Evolutionary conservation across 2,888 invertebrate genomes (phyloP).

Genomic region (Petrophora chlorosata): DNA sequence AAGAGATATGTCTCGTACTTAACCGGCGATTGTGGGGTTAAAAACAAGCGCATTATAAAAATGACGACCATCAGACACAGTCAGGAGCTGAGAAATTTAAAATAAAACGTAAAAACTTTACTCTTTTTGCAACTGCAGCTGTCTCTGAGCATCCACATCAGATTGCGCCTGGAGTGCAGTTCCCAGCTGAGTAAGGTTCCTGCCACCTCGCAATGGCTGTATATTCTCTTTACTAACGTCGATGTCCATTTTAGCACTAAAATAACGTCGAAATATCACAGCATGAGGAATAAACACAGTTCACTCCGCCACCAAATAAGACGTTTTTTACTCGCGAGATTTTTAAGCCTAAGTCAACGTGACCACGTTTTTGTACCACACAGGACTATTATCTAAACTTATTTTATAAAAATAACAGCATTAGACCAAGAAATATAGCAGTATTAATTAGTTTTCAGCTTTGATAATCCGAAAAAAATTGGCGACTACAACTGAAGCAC

Average conservation of each 20-base stretch:
- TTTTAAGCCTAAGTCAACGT: conserved; percentile 37
- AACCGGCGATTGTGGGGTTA: neutral
- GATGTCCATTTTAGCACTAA: conserved; percentile 86
- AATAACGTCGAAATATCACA: conserved; percentile 65
- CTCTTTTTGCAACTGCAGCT: conserved; percentile 88
- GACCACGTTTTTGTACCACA: conserved; percentile 37
- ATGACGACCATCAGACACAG: neutral
- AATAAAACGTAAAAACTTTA: conserved; percentile 65
- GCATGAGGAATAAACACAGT: conserved; percentile 74
- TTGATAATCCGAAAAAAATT: conserved; percentile 69
- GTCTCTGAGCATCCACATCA: conserved; percentile 87
- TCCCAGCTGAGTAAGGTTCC: conserved; percentile 90
- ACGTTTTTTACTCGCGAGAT: conserved; percentile 53
- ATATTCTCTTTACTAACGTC: conserved; percentile 96
- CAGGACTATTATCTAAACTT: conserved; percentile 36
- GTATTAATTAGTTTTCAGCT: conserved; percentile 51
- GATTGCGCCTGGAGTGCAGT: conserved; percentile 91
- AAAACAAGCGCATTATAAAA: neutral
- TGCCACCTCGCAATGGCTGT: conserved; percentile 94
- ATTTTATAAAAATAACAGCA: conserved; percentile 39
- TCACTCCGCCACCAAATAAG: conserved; percentile 66
- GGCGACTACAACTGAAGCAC: conserved; percentile 76
- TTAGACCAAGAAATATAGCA: conserved; percentile 26
- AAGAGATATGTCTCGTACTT: neutral
- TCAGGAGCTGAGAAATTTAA: conserved; percentile 7